Evolutionary conservation across 2,113 vertebrate species (phyloP).

Genomic region (Megaleporinus macrocephalus): DNA sequence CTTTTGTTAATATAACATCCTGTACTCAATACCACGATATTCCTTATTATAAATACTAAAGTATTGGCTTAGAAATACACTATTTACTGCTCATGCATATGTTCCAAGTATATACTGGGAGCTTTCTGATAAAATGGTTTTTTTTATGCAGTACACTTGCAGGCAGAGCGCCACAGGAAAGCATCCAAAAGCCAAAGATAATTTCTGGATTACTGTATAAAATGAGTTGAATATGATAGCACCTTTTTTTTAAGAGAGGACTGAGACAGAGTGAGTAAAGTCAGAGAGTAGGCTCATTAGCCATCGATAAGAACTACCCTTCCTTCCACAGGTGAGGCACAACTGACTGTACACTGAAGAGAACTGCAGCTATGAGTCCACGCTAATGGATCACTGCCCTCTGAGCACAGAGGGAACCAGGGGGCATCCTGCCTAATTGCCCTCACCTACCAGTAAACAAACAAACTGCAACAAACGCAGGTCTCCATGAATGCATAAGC

Average conservation of each 20-base stretch:
- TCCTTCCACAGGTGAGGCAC: conserved; percentile 47
- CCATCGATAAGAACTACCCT: conserved; percentile 53
- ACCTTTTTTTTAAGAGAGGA: conserved; percentile 54
- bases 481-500: conserved; percentile 35
- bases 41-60: too few relatives aligned
- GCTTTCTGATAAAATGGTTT: too few relatives aligned
- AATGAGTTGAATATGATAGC: conserved; percentile 11
- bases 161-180: neutral
- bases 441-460: conserved; percentile 30
- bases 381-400: conserved; percentile 61
- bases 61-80: too few relatives aligned
- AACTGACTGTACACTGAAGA: conserved; percentile 55
- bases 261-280: conserved; percentile 46
- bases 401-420: conserved; percentile 27
- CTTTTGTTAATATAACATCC: too few relatives aligned
- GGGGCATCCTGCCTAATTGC: conserved; percentile 40
- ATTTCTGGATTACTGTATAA: neutral
- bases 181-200: neutral
- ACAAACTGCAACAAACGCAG: conserved; percentile 41
- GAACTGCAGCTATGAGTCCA: conserved; percentile 32
- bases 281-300: conserved; percentile 63
- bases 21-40: too few relatives aligned
- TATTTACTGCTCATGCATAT: too few relatives aligned
- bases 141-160: neutral
- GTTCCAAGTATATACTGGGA: too few relatives aligned